Evolutionary conservation across 2,888 invertebrate genomes (phyloP), one percentile per base, ranked within the genome.

Genomic region (Drosophila kambysellisi): DNA sequence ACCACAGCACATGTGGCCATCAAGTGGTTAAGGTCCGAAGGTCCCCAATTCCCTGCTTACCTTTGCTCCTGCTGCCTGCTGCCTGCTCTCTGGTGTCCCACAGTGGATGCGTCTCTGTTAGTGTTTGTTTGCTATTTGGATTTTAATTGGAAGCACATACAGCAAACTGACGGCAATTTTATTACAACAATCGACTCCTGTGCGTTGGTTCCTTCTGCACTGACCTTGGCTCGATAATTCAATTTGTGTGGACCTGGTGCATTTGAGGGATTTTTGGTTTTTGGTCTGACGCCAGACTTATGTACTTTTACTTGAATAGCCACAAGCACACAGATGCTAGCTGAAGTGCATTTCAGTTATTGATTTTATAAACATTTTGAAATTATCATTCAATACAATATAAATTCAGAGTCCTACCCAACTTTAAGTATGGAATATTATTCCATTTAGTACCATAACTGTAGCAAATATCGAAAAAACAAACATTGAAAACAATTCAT

Each of bases 41-140:
- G 9, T 57, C 50, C 17, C 51, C 33, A 33, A 37, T 25, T 67
- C 20, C 11, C 37, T 5, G 4, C 11, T n/a, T 20, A 7, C 58
- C 56, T 39, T 29, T 25, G 8, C 17, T 4, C 15, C 35, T 15
- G 32, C 29, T 15, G 63, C 50, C 33, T 33, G 25, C 32, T 9
- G 63, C 50, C 33, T 33, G 25, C 32, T 9, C 39, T 50, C 25
- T 29, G 30, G n/a, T 30, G 4, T 17, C 32, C 11, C 39, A 11
- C 32, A 29, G 32, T 20, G 39, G 9, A 53, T 52, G 41, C 30
- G 51, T 46, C 8, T 25, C 25, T 25, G 46, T 41, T 41, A 25
- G 60, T 72, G 73, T 76, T 84, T 88, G 80, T 82, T 79, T 82
- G 76, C 64, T 74, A 85, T 83, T 83, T 88, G 70, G 81, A 72